Evolutionary conservation across 2,888 invertebrate species (phyloP).

Genomic region (Leptopterna dolabrata): DNA sequence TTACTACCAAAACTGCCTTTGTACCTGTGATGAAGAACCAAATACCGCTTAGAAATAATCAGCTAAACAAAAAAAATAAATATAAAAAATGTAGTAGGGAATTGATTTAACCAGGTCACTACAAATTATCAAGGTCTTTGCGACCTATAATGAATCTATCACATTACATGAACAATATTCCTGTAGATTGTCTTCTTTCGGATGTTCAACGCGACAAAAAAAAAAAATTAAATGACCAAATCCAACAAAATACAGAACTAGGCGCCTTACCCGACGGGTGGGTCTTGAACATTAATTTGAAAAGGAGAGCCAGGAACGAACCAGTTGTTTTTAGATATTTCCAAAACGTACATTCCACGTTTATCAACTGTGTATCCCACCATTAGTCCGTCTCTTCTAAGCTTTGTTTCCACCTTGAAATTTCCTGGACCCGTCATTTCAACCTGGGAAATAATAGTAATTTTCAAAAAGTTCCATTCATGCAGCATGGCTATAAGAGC

Average conservation of each 20-base stretch:
- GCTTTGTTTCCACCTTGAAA: conserved; percentile 48
- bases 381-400: conserved; percentile 40
- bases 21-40: not conserved
- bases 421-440: conserved; percentile 46
- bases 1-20: conserved; percentile 25
- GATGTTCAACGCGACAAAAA: too few relatives aligned
- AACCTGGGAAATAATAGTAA: not conserved
- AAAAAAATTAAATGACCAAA: too few relatives aligned
- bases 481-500: too few relatives aligned
- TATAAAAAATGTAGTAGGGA: too few relatives aligned
- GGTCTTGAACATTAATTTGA: conserved; percentile 67
- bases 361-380: conserved; percentile 45
- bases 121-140: too few relatives aligned
- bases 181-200: too few relatives aligned
- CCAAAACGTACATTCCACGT: conserved; percentile 44
- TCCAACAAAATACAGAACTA: too few relatives aligned
- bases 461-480: not conserved
- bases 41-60: too few relatives aligned
- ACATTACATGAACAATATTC: too few relatives aligned
- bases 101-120: too few relatives aligned
- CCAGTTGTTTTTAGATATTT: conserved; percentile 47
- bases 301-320: conserved; percentile 72
- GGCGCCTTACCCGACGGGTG: conserved; percentile 36
- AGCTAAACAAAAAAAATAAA: too few relatives aligned
- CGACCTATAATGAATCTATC: too few relatives aligned